Conservation (phyloP, 1,140 invertebrate genomes). For the Nebria ingens region DNA sequence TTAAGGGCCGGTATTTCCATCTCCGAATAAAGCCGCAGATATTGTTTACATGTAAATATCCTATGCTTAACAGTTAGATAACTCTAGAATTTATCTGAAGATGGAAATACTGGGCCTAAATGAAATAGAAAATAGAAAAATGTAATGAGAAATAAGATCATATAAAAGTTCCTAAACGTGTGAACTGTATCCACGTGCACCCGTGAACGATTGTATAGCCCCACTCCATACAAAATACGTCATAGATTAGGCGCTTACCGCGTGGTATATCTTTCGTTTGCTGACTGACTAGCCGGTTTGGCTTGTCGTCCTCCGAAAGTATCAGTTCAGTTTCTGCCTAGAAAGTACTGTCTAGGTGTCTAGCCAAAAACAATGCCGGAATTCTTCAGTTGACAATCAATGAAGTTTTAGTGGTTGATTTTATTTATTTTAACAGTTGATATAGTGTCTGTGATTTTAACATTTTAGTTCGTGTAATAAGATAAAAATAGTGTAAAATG, state of each 20-base stretch:
- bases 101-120: too few species aligned
- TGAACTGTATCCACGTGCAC: neutral
- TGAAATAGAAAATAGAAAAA: too few species aligned
- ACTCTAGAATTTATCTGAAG: too few species aligned
- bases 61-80: too few species aligned
- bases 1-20: too few species aligned
- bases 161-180: too few species aligned
- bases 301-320: neutral
- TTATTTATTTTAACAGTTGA: neutral
- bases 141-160: too few species aligned
- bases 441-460: neutral
- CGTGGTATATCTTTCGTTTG: conserved; percentile 3
- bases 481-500: conserved; percentile 20
- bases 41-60: too few species aligned
- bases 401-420: neutral
- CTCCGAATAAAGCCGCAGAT: too few species aligned
- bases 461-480: conserved; percentile 2
- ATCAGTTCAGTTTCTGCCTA: neutral
- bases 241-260: too few species aligned
- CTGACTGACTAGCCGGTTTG: neutral
- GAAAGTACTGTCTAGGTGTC: neutral
- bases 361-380: neutral
- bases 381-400: neutral
- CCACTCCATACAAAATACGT: neutral
- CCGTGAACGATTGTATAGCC: neutral